These are phyloP conservation scores for Gallinago undulata DNA, from an alignment of 2,113 vertebrate species.

Conservation along the genomic window DNA sequence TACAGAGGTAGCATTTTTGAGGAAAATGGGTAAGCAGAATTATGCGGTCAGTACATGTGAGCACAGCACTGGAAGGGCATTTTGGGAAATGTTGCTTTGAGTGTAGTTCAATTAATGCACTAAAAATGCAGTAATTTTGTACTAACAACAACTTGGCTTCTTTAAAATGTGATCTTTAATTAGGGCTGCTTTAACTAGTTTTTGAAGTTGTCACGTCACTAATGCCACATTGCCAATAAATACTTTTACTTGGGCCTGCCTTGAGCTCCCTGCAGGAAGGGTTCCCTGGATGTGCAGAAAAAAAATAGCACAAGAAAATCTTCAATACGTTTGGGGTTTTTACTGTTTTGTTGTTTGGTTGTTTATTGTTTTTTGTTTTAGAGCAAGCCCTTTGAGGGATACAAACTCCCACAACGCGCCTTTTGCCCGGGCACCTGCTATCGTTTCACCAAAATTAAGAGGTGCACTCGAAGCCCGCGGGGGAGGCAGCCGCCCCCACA, in stretches of 20 bases:
- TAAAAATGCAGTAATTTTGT: not conserved
- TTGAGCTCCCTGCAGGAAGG: not conserved
- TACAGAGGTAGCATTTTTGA: not conserved
- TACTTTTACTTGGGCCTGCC: too few relatives aligned
- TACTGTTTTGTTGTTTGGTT: not conserved
- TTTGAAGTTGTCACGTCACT: not conserved
- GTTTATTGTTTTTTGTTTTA: not conserved
- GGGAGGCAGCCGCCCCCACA: not conserved
- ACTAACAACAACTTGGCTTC: not conserved
- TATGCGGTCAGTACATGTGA: accelerated
- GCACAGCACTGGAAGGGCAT: not conserved
- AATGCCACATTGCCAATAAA: not conserved
- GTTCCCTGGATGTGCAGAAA: not conserved
- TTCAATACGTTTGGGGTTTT: not conserved
- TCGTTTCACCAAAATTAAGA: not conserved
- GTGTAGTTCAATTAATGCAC: not conserved
- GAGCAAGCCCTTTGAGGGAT: not conserved
- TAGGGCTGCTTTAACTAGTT: not conserved
- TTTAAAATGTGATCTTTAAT: not conserved
- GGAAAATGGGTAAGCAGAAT: not conserved
- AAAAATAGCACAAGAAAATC: not conserved
- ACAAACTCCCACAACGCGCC: not conserved
- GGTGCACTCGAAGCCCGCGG: not conserved
- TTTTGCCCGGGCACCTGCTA: not conserved
- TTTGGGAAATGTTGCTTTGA: not conserved